Evolutionary conservation across 1,140 invertebrate genomes (phyloP).

Genomic region (Berghia stephanieae): DNA sequence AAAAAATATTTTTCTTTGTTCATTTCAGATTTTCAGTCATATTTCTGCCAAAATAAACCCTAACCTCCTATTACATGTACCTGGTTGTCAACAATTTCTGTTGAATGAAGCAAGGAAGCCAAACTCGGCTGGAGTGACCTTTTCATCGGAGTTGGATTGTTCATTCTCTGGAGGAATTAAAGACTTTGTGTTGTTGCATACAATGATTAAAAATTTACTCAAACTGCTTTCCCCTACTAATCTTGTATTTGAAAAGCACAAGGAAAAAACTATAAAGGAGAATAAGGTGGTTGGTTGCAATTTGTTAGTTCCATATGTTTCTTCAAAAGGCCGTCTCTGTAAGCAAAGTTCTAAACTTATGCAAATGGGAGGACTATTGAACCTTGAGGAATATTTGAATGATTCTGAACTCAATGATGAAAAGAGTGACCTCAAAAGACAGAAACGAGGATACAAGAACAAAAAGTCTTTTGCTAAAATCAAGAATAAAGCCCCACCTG

Average conservation of each 20-base stretch:
- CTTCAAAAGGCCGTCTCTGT: neutral
- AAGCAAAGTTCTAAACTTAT: slow-evolving; percentile 3
- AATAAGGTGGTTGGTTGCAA: slow-evolving; percentile 12
- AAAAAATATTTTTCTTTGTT: neutral
- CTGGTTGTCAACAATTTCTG: slow-evolving; percentile 24
- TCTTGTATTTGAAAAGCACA: neutral
- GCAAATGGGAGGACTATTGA: no score
- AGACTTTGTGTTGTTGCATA: slow-evolving; percentile 18
- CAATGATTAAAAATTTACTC: slow-evolving; percentile 1
- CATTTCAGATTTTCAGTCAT: slow-evolving; percentile 7
- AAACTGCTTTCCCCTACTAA: neutral
- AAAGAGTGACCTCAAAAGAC: no score
- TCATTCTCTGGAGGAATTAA: slow-evolving; percentile 13
- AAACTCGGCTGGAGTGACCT: neutral
- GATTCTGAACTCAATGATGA: no score
- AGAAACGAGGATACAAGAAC: no score
- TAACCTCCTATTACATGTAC: neutral
- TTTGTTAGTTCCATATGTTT: slow-evolving; percentile 21
- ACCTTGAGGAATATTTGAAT: no score
- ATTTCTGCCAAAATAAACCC: slow-evolving; percentile 18
- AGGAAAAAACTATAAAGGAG: neutral
- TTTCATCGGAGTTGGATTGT: slow-evolving; percentile 1
- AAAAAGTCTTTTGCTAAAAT: no score
- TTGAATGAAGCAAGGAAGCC: neutral
- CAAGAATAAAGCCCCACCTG: no score